Percentiles rank a stretch among this genome's conserved stretches.
Evolutionary conservation across 1,140 invertebrate species (phyloP).

Genomic region (Bilobella aurantiaca): DNA sequence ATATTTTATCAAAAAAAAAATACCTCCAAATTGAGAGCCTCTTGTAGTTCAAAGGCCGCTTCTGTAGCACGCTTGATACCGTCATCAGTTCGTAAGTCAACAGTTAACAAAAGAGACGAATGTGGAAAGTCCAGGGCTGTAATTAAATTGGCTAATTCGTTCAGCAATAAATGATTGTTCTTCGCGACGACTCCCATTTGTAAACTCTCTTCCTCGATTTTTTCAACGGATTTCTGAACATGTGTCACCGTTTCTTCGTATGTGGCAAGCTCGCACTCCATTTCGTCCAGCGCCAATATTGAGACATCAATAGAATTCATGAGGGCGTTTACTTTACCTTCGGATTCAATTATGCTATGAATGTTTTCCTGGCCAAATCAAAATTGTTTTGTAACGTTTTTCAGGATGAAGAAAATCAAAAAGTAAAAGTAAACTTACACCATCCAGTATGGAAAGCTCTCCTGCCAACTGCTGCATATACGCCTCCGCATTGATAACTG

Average conservation of each 20-base stretch:
- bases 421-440: slow-evolving; percentile 43
- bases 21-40: slow-evolving; percentile 28
- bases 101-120: slow-evolving; percentile 59
- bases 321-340: slow-evolving; percentile 67
- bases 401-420: neutral
- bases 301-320: slow-evolving; percentile 75
- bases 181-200: slow-evolving; percentile 73
- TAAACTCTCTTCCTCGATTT: slow-evolving; percentile 85
- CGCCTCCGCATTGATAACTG: slow-evolving; percentile 72
- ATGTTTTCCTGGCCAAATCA: slow-evolving; percentile 64
- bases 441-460: slow-evolving; percentile 71
- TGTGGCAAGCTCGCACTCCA: slow-evolving; percentile 59
- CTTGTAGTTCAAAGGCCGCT: slow-evolving; percentile 43
- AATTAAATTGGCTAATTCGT: slow-evolving; percentile 68
- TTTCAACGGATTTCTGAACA: slow-evolving; percentile 72
- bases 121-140: slow-evolving; percentile 65
- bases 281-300: slow-evolving; percentile 60
- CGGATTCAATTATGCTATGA: slow-evolving; percentile 71
- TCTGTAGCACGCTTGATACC: slow-evolving; percentile 64
- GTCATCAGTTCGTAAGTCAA: slow-evolving; percentile 60
- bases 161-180: slow-evolving; percentile 68
- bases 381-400: neutral
- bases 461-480: slow-evolving; percentile 73
- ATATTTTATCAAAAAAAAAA: neutral
- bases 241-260: slow-evolving; percentile 71